Percentiles rank a stretch among this genome's conserved stretches.
These are phyloP conservation scores for Pagrus major DNA, from an alignment of 2,113 vertebrate genomes.

Conservation along the genomic window DNA sequence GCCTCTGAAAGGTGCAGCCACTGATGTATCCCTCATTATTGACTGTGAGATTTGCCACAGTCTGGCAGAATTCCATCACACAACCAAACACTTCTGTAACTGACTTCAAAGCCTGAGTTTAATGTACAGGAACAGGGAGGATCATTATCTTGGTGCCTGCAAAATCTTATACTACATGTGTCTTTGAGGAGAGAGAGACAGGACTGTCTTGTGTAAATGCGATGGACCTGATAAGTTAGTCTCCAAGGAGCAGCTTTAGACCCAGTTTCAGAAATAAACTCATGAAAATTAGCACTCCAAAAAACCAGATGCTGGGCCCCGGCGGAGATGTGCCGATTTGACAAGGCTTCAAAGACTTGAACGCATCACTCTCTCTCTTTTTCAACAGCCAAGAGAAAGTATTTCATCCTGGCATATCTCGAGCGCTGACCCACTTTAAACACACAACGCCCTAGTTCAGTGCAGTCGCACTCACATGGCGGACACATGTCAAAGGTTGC, in stretches of 20 bases:
- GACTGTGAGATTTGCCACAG: constrained; percentile 74
- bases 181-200: constrained; percentile 10
- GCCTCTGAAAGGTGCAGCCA: constrained; percentile 49
- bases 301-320: constrained; percentile 53
- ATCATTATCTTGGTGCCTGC: background rate
- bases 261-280: constrained; percentile 68
- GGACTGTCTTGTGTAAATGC: constrained; percentile 30
- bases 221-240: constrained; percentile 6
- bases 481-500: constrained; percentile 56
- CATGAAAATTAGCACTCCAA: constrained; percentile 49
- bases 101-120: constrained; percentile 45
- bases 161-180: background rate
- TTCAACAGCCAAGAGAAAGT: constrained; percentile 29
- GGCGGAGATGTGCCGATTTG: constrained; percentile 53
- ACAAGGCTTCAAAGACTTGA: constrained; percentile 55
- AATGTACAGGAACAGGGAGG: constrained; percentile 8
- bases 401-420: constrained; percentile 30
- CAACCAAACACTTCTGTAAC: constrained; percentile 37
- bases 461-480: constrained; percentile 24
- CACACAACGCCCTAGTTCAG: constrained; percentile 16
- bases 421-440: constrained; percentile 62
- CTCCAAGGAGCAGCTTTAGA: constrained; percentile 43
- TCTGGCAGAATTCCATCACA: constrained; percentile 59
- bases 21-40: constrained; percentile 64
- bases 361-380: constrained; percentile 26